These are phyloP conservation scores for Rhinichthys klamathensis DNA, from an alignment of 2,113 vertebrate species.

Conservation along the genomic window DNA sequence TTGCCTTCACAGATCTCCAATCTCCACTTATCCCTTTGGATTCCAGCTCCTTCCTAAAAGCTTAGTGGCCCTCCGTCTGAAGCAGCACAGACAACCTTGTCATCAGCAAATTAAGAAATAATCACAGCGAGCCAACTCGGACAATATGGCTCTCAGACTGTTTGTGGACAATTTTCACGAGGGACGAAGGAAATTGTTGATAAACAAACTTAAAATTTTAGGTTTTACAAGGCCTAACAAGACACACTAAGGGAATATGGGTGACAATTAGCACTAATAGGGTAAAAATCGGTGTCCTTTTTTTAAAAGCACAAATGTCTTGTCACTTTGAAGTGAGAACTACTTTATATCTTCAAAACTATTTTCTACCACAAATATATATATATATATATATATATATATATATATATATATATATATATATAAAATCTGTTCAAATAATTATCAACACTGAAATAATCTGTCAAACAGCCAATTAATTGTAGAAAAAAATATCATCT, in stretches of 20 bases:
- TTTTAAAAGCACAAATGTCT: background rate
- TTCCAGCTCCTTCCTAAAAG: slow-evolving; percentile 46
- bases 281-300: background rate
- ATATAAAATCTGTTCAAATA: no score
- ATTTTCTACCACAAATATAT: background rate
- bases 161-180: slow-evolving; percentile 13
- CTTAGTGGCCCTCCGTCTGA: slow-evolving; percentile 48
- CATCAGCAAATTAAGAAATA: slow-evolving; percentile 53
- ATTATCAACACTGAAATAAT: no score
- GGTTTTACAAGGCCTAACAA: background rate
- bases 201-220: slow-evolving; percentile 27
- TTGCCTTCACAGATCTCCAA: slow-evolving; percentile 59
- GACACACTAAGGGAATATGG: slow-evolving; percentile 9
- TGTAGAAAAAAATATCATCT: no score
- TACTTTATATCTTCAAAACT: background rate
- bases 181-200: slow-evolving; percentile 10
- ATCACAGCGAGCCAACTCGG: slow-evolving; percentile 13
- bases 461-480: no score
- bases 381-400: no score
- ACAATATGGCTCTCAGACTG: slow-evolving; percentile 9
- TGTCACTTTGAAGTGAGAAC: background rate
- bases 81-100: slow-evolving; percentile 50
- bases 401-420: no score
- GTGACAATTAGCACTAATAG: background rate
- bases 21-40: slow-evolving; percentile 54